Conservation (phyloP, 2,797 vertebrate species). For the Myotis pilosus region DNA sequence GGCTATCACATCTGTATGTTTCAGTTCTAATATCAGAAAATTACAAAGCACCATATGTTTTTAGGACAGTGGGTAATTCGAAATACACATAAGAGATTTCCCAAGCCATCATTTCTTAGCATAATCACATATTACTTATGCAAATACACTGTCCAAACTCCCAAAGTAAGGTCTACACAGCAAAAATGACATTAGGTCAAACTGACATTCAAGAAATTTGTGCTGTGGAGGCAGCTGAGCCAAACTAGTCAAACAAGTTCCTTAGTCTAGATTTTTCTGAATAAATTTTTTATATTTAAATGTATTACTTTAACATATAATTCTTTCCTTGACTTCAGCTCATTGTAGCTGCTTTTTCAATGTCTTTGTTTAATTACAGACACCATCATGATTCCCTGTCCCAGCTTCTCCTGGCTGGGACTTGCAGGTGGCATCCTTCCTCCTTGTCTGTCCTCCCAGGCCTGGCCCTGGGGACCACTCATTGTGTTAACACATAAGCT, state of each 20-base stretch:
- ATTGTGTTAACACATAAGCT: neutral
- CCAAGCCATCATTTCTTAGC: conserved; percentile 32
- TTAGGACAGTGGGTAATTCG: conserved; percentile 46
- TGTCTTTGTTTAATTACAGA: neutral
- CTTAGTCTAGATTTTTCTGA: neutral
- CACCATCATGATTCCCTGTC: neutral
- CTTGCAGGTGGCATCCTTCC: neutral
- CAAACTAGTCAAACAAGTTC: conserved; percentile 7
- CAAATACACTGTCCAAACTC: conserved; percentile 3
- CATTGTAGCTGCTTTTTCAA: neutral
- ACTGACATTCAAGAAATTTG: neutral
- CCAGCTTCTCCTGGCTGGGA: neutral
- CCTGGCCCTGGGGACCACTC: neutral
- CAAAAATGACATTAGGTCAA: conserved; percentile 42
- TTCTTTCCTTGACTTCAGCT: neutral
- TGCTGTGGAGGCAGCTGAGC: neutral
- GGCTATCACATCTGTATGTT: conserved; percentile 21
- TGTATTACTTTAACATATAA: neutral
- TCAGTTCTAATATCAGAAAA: conserved; percentile 39
- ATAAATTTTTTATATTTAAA: neutral
- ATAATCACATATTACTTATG: conserved; percentile 48
- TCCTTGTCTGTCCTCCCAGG: neutral
- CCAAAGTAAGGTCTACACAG: neutral
- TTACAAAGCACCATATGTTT: conserved; percentile 23
- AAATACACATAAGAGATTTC: conserved; percentile 24